Conservation (phyloP, 2,888 invertebrate genomes). For the Diaphora mendica region DNA sequence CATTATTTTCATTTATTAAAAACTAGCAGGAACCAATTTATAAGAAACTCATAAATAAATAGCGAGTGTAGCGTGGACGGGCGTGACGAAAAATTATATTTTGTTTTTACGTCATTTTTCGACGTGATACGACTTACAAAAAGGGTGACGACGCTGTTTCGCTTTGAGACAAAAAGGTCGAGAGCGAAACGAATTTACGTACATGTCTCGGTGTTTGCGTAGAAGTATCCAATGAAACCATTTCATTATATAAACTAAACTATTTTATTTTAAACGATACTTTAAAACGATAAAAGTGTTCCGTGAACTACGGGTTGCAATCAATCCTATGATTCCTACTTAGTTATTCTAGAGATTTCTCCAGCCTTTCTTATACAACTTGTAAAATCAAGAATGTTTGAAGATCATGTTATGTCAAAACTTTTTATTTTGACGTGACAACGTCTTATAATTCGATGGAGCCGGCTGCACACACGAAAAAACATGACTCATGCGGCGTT, state of each 20-base stretch:
- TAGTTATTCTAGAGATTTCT: neutral
- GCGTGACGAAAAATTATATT: constrained; percentile 77
- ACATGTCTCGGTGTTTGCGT: constrained; percentile 50
- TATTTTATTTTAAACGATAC: neutral
- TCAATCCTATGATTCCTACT: neutral
- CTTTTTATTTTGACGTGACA: neutral
- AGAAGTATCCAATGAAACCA: constrained; percentile 25
- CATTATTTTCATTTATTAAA: constrained; percentile 58
- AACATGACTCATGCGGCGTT: too few relatives aligned
- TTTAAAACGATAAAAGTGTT: neutral
- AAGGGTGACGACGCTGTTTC: constrained; percentile 71
- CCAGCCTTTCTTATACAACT: neutral
- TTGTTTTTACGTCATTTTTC: constrained; percentile 76
- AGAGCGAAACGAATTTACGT: constrained; percentile 66
- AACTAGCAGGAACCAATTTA: constrained; percentile 68
- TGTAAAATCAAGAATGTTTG: neutral
- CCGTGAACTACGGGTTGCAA: neutral
- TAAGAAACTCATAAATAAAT: constrained; percentile 73
- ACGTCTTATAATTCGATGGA: too few relatives aligned
- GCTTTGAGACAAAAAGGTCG: constrained; percentile 66
- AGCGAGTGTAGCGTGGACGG: constrained; percentile 72
- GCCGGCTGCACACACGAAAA: too few relatives aligned
- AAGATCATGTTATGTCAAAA: neutral
- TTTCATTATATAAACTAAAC: neutral
- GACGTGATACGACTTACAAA: constrained; percentile 70